Evolutionary conservation across 2,797 vertebrate species (phyloP).

Genomic region (Lycodopsis pacificus): DNA sequence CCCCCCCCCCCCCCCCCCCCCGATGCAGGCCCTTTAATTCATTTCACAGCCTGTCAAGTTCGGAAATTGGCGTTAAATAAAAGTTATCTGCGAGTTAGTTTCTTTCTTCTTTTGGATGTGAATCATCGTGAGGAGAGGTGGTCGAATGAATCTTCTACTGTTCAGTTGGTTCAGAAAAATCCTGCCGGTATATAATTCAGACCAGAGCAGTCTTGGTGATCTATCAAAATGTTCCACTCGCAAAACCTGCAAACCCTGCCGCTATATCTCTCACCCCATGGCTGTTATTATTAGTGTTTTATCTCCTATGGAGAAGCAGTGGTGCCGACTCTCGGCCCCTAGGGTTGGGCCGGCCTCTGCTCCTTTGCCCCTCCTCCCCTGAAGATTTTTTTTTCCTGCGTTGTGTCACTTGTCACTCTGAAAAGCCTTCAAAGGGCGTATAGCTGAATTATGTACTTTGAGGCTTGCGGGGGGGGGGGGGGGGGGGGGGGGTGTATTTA

Average conservation of each 20-base stretch:
- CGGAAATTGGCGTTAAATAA: constrained; percentile 53
- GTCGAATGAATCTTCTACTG: constrained; percentile 30
- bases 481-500: constrained; percentile 36
- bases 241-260: constrained; percentile 37
- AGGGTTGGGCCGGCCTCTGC: constrained; percentile 1
- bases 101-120: constrained; percentile 56
- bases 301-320: constrained; percentile 41
- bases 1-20: background rate
- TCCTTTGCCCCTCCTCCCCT: constrained; percentile 32
- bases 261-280: constrained; percentile 3
- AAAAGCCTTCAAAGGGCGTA: constrained; percentile 60
- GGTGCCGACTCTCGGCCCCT: constrained; percentile 33
- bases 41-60: constrained; percentile 62
- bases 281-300: constrained; percentile 45
- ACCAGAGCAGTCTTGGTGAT: constrained; percentile 53
- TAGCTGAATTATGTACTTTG: constrained; percentile 59
- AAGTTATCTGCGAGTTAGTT: constrained; percentile 52
- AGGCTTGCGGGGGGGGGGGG: constrained; percentile 34
- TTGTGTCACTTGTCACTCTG: constrained; percentile 75
- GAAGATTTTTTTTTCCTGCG: constrained; percentile 45
- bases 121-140: constrained; percentile 33
- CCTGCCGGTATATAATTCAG: constrained; percentile 37
- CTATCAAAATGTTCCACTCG: constrained; percentile 35
- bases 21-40: constrained; percentile 48
- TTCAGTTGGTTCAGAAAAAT: constrained; percentile 29